Evolutionary conservation across 2,888 invertebrate species (phyloP), one percentile per base, ranked within the genome.

Genomic region (Platycheirus rosarum): DNA sequence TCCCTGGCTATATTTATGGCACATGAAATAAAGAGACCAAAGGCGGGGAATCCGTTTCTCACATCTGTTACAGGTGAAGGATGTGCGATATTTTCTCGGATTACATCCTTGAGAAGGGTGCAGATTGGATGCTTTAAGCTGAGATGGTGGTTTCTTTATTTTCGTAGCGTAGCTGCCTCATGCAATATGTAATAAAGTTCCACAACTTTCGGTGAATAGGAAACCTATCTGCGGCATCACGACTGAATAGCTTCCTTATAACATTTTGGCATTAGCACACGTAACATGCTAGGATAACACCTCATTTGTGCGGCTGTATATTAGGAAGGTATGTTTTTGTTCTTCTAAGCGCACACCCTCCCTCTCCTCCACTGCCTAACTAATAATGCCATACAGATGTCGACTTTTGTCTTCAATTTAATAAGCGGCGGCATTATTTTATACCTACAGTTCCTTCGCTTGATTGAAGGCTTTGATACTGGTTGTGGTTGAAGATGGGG

Each of bases 21-120:
- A 60, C n/a, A 32, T 44, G 18, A 60, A 60, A 60, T 42, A 60
- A 68, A 37, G 49, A 82, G 42, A 62, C 71, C 55, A 68, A 63
- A 71, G 62, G 55, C 44, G 48, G 44, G 48, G 71, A 35, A 71
- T 68, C 46, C 60, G 68, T 73, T 82, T 73, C 49, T 62, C 77
- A 62, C 82, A 82, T 82, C 82, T 82, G 82, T 82, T 82, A 77
- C 82, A 82, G 76, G 82, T 82, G 68, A 77, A 82, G 66, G 71
- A 82, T 82, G 82, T 77, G 82, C 71, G 73, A 82, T 73, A 70
- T 79, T 76, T 76, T 66, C 70, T 62, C 14, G 76, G 48, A 80
- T 82, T 73, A 82, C 66, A 82, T 74, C 55, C 53, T 55, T 62
- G 32, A 13, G 42, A 26, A 51, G 60, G 60, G 42, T 60, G 29